Conservation (phyloP, 1,140 invertebrate genomes). For the Trissolcus basalis region DNA sequence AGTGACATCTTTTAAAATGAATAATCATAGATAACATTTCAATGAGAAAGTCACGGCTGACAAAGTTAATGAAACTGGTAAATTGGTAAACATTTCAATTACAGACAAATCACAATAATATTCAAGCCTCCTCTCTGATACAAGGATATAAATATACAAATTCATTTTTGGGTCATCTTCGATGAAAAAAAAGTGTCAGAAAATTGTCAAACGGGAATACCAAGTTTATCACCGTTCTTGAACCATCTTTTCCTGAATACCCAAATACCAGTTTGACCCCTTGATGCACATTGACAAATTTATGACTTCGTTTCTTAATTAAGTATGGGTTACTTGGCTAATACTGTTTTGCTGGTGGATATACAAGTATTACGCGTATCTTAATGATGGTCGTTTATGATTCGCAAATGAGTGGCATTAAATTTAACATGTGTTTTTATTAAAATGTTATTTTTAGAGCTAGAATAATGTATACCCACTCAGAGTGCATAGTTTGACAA, state of each 20-base stretch:
- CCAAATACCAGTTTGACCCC: conserved; percentile 32
- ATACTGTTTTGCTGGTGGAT: conserved; percentile 8
- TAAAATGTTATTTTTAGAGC: no score
- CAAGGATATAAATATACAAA: not conserved
- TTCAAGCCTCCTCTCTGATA: not conserved
- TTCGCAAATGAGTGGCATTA: not conserved
- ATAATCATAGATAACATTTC: no score
- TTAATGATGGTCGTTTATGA: conserved; percentile 8
- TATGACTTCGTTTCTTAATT: conserved; percentile 22
- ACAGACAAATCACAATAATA: no score
- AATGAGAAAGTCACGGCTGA: no score
- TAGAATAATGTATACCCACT: no score
- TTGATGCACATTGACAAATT: conserved; percentile 1
- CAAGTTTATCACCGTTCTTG: not conserved
- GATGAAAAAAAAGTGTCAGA: conserved; percentile 1
- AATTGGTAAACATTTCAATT: no score
- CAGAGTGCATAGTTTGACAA: no score
- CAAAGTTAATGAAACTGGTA: no score
- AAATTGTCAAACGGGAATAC: conserved; percentile 11
- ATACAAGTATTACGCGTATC: conserved; percentile 11
- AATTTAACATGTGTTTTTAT: no score
- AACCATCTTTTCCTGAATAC: conserved; percentile 22
- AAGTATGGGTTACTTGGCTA: conserved; percentile 14
- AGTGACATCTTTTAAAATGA: no score
- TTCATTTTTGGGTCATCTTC: not conserved